Percentiles rank a stretch among this genome's conserved stretches.
Evolutionary conservation across 2,888 invertebrate species (phyloP).

Genomic region (Creontiades dilutus): DNA sequence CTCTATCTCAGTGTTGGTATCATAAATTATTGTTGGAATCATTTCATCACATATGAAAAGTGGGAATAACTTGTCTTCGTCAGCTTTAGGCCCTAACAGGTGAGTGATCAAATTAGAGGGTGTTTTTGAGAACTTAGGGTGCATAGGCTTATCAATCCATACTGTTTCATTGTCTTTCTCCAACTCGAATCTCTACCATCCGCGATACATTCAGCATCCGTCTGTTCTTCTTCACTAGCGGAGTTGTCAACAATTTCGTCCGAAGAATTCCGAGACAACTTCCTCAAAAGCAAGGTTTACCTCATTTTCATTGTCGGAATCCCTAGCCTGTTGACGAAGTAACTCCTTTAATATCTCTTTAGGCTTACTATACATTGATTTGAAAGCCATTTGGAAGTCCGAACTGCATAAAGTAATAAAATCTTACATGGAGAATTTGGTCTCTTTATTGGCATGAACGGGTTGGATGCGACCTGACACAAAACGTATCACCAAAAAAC

Average conservation of each 20-base stretch:
- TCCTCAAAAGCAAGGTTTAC: neutral
- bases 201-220: no score
- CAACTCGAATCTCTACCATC: no score
- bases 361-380: neutral
- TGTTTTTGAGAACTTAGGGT: neutral
- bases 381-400: neutral
- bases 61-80: slow-evolving; percentile 8
- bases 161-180: no score
- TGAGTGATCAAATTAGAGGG: neutral
- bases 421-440: neutral
- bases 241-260: neutral
- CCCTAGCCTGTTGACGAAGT: neutral
- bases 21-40: slow-evolving; percentile 50
- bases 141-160: neutral
- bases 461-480: no score
- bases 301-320: neutral
- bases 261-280: neutral
- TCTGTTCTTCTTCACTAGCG: neutral
- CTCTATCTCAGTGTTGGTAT: slow-evolving; percentile 26
- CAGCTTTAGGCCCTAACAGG: neutral
- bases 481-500: neutral
- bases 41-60: slow-evolving; percentile 52
- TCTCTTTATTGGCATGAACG: no score
- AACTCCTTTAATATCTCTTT: neutral
- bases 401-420: neutral